phyloP scores from a whole-genome alignment of 2,113 vertebrate genomes.

The Peromyscus maniculatus region DNA sequence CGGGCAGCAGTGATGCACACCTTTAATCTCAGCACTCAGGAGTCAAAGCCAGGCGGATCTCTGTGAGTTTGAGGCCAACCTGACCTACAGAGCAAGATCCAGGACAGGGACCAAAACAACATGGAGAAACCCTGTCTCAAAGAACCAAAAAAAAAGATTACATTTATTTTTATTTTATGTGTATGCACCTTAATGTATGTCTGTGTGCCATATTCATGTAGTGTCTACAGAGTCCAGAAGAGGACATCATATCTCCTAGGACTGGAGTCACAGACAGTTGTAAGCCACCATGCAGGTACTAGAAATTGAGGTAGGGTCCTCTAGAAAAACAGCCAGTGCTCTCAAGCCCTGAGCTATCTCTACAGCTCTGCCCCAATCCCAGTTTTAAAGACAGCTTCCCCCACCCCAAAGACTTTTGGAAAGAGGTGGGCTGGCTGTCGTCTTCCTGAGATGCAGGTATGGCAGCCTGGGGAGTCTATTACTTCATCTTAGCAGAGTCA shows the following conservation, averaged over 20 bases:
- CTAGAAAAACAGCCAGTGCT: neutral
- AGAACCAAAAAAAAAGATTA: too few species aligned
- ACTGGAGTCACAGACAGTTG: neutral
- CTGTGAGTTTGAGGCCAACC: too few species aligned
- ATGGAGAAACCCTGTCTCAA: too few species aligned
- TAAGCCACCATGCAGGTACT: neutral
- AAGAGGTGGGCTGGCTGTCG: neutral
- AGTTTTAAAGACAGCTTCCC: neutral
- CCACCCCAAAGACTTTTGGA: neutral
- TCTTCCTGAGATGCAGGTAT: neutral
- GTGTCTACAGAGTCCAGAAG: neutral
- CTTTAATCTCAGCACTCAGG: too few species aligned
- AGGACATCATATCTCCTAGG: neutral
- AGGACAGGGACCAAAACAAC: too few species aligned
- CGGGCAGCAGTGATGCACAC: too few species aligned
- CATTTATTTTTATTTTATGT: neutral
- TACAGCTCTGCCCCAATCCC: neutral
- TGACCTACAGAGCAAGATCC: too few species aligned
- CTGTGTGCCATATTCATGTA: neutral
- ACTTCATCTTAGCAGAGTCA: too few species aligned
- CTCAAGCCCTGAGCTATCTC: neutral
- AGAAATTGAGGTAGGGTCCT: neutral
- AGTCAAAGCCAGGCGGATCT: too few species aligned
- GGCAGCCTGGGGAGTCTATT: neutral
- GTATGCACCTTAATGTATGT: neutral